Base-by-base conservation (phyloP, 2,113 vertebrate species). In the Gnathonemus longibarbis region DNA sequence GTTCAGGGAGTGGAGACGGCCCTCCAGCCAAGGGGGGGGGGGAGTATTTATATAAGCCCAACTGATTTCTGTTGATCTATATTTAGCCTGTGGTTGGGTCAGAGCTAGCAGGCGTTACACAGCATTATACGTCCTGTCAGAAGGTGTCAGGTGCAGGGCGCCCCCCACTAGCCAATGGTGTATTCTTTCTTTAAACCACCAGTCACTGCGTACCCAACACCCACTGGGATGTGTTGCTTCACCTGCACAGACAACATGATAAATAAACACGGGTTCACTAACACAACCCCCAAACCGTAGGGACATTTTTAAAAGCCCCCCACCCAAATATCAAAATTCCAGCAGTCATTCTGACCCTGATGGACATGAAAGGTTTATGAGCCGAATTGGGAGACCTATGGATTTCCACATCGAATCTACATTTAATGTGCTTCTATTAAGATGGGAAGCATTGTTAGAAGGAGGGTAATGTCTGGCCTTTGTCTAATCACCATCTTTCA, bases 381-480 rank as follows among this genome's bases (percentile, higher is more conserved):
- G n/a, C 39, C 1, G 52, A 27, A 87, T 56, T 6, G 5, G 39
- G 39, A 58, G 8, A 84, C 8, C 45, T 46, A 24, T 39, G 19
- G 62, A 27, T 27, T 24, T 24, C 15, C 88, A 87, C 88, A 58
- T 3, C 7, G 66, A 4, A 84, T 90, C 9, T 50, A 90, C 21
- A 91, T 89, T 42, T 90, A 39, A 91, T 90, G 45, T 48, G n/a
- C 17, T 74, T 50, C 27, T 84, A 84, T 27, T 80, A 21, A 8
- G 58, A 53, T 90, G 45, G 84, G 70, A 91, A 74, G 35, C 89
- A 62, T 84, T 83, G 88, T 91, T 89, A 88, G 39, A 17, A 84
- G 48, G 85, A 85, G 84, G 84, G 90, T 89, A 90, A 91, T 62
- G 91, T 90, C 31, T 49, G 48, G 6, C 70, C n/a, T 83, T 89